Percentiles rank a stretch among this genome's conserved stretches.
Conservation (phyloP, 2,888 invertebrate species). For the Protophormia terraenovae region DNA sequence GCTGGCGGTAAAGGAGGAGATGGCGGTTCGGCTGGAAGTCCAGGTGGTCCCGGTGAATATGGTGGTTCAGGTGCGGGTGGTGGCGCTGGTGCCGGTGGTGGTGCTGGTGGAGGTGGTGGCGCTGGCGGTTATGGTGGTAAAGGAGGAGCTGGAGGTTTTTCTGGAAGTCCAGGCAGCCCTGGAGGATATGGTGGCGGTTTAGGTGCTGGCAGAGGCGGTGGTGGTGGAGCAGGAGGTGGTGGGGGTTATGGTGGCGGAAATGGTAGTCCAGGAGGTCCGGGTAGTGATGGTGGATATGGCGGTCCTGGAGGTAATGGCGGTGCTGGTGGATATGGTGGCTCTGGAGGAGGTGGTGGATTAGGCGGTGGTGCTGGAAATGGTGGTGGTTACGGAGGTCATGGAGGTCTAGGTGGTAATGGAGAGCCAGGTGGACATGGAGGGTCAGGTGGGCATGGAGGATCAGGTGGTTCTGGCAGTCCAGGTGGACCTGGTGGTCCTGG, state of each 20-base stretch:
- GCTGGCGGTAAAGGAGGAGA: too few relatives aligned
- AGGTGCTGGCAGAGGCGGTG: slow-evolving; percentile 3
- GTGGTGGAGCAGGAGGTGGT: neutral
- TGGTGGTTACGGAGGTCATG: neutral
- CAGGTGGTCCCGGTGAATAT: neutral
- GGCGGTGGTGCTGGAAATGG: slow-evolving; percentile 27
- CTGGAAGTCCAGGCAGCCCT: neutral
- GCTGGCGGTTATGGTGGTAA: slow-evolving; percentile 25
- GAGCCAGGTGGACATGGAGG: neutral
- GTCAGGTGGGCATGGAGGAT: neutral
- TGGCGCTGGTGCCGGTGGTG: slow-evolving; percentile 22
- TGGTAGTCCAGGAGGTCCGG: slow-evolving; percentile 28
- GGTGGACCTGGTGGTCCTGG: neutral
- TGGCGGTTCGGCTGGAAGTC: too few relatives aligned
- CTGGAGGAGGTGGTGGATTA: neutral
- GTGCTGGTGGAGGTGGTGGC: slow-evolving; percentile 7
- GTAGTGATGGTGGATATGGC: slow-evolving; percentile 14
- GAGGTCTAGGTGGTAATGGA: slow-evolving; percentile 15
- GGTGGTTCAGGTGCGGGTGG: slow-evolving; percentile 40
- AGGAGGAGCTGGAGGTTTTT: slow-evolving; percentile 11
- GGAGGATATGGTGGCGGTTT: neutral
- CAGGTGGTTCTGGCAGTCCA: slow-evolving; percentile 32
- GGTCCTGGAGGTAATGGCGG: slow-evolving; percentile 23
- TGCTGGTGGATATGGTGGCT: slow-evolving; percentile 17
- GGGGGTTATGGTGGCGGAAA: neutral